Evolutionary conservation across 2,797 vertebrate genomes (phyloP).

Genomic region (Poliocrania exsul): DNA sequence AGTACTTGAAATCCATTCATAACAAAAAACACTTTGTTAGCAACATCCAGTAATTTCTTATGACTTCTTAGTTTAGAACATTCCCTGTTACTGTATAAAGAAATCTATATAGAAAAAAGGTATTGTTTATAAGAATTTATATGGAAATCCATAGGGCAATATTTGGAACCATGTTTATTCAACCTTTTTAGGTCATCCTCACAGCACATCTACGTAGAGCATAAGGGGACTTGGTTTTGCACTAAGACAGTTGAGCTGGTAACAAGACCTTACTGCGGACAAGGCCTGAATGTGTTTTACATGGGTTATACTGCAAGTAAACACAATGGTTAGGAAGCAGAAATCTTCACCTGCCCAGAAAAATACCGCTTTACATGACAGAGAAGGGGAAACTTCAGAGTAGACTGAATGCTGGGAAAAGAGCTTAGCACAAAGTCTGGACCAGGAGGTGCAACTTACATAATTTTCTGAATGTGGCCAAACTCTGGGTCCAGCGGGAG

Average conservation of each 20-base stretch:
- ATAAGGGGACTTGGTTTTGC: not conserved
- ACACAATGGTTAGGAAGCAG: not conserved
- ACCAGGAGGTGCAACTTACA: not conserved
- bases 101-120: not conserved
- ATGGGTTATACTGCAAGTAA: conserved; percentile 12
- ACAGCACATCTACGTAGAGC: not conserved
- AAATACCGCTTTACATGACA: conserved; percentile 38
- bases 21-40: not conserved
- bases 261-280: not conserved
- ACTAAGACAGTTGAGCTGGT: not conserved
- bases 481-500: not conserved
- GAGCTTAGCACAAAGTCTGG: conserved; percentile 28
- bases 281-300: not conserved
- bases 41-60: not conserved
- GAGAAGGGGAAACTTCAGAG: conserved; percentile 1
- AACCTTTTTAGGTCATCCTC: not conserved
- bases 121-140: not conserved
- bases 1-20: not conserved
- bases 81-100: not conserved
- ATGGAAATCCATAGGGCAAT: not conserved
- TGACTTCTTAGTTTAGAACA: not conserved
- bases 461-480: not conserved
- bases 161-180: not conserved
- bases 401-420: conserved; percentile 24
- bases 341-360: conserved; percentile 37